These are phyloP conservation scores for Cyanoliseus patagonus DNA, from an alignment of 2,113 vertebrate genomes.

Conservation along the genomic window DNA sequence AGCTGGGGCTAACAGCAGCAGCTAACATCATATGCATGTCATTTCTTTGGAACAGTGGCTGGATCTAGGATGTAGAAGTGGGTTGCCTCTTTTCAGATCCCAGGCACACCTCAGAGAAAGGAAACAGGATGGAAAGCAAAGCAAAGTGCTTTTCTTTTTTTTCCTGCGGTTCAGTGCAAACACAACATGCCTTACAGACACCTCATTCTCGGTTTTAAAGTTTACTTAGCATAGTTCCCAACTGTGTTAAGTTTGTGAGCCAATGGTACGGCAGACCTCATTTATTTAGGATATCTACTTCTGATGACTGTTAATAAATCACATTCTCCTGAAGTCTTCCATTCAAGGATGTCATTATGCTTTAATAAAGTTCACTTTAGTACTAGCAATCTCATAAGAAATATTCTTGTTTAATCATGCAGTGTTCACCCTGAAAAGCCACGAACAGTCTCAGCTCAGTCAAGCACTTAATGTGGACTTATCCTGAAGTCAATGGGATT, in stretches of 20 bases:
- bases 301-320: neutral
- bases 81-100: neutral
- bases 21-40: neutral
- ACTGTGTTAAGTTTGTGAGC: neutral
- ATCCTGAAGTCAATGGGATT: neutral
- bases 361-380: constrained; percentile 15
- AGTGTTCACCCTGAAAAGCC: neutral
- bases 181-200: neutral
- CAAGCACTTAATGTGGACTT: neutral
- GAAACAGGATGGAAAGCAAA: neutral
- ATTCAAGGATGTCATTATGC: neutral
- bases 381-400: neutral
- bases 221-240: neutral
- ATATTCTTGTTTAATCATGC: neutral
- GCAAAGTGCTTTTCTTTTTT: neutral
- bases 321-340: neutral
- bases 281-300: constrained; percentile 9
- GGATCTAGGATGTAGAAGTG: neutral
- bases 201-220: neutral
- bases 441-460: neutral
- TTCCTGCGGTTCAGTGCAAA: neutral
- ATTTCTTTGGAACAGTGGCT: neutral
- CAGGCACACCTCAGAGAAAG: neutral
- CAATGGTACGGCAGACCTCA: neutral
- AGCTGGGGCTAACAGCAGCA: neutral